A percentile compares a stretch with the other conserved stretches of the same genome.
Conservation (phyloP, 2,888 invertebrate genomes). For the Acrobasis suavella region DNA sequence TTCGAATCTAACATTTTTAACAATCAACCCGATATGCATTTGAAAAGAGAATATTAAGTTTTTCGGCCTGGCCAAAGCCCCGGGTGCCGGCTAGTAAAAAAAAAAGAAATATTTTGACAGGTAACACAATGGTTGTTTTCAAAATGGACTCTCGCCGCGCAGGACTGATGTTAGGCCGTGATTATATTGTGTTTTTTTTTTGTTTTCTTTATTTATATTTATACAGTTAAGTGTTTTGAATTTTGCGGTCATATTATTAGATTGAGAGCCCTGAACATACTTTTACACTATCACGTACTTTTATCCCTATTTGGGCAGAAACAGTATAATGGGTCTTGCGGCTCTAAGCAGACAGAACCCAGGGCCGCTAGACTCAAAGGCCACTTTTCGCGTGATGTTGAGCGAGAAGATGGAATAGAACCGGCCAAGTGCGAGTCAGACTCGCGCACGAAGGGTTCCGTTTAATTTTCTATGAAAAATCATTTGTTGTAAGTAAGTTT, state of each 20-base stretch:
- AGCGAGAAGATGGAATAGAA: too few species aligned
- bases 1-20: constrained; percentile 17
- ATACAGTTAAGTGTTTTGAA: constrained; percentile 22
- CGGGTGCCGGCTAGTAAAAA: constrained; percentile 41
- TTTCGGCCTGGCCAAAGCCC: constrained; percentile 25
- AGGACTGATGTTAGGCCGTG: constrained; percentile 33
- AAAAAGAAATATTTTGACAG: constrained; percentile 74
- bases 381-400: too few species aligned
- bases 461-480: too few species aligned
- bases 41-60: constrained; percentile 20
- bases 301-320: too few species aligned
- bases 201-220: constrained; percentile 21
- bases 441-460: too few species aligned
- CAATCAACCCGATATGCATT: constrained; percentile 17
- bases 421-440: too few species aligned
- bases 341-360: too few species aligned
- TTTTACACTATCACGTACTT: too few species aligned
- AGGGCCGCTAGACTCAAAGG: too few species aligned
- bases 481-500: too few species aligned
- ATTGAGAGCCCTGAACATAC: not conserved
- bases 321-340: too few species aligned
- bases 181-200: constrained; percentile 32
- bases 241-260: constrained; percentile 23
- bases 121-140: constrained; percentile 60
- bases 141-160: constrained; percentile 63